A percentile compares a stretch with the other conserved stretches of the same genome.
These are phyloP conservation scores for Drosophila mettleri DNA, from an alignment of 2,888 invertebrate genomes.

Conservation along the genomic window DNA sequence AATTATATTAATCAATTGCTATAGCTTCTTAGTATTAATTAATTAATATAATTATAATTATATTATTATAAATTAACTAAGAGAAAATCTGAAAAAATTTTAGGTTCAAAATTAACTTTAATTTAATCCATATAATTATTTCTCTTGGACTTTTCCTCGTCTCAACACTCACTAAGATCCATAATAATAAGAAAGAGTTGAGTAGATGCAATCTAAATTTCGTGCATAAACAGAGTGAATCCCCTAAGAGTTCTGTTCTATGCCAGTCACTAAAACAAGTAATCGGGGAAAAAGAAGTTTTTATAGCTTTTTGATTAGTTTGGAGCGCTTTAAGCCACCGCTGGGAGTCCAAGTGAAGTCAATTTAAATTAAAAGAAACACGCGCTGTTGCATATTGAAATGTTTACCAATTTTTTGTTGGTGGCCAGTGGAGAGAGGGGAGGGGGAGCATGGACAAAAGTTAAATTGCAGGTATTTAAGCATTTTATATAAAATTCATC, in stretches of 20 bases:
- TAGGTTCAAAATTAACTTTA: no score
- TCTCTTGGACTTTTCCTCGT: no score
- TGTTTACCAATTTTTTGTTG: constrained; percentile 25
- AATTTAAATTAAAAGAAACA: constrained; percentile 75
- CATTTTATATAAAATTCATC: constrained; percentile 81
- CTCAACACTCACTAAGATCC: not conserved
- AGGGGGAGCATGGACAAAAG: constrained; percentile 55
- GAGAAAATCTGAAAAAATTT: no score
- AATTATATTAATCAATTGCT: no score
- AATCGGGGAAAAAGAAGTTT: constrained; percentile 23
- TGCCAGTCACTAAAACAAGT: constrained; percentile 34
- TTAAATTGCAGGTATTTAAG: constrained; percentile 84
- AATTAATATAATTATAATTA: no score
- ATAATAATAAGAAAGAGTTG: constrained; percentile 12
- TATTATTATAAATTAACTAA: no score
- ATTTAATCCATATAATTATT: no score
- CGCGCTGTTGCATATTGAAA: constrained; percentile 68
- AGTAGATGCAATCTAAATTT: constrained; percentile 7
- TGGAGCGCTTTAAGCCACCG: constrained; percentile 71
- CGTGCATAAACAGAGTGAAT: constrained; percentile 14
- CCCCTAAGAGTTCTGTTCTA: constrained; percentile 14
- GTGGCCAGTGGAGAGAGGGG: not conserved
- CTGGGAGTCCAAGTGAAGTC: constrained; percentile 61
- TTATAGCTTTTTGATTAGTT: constrained; percentile 72
- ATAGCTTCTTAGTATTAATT: no score